Base-by-base conservation (phyloP, 2,888 invertebrate species). In the Epistrophe eligans region DNA sequence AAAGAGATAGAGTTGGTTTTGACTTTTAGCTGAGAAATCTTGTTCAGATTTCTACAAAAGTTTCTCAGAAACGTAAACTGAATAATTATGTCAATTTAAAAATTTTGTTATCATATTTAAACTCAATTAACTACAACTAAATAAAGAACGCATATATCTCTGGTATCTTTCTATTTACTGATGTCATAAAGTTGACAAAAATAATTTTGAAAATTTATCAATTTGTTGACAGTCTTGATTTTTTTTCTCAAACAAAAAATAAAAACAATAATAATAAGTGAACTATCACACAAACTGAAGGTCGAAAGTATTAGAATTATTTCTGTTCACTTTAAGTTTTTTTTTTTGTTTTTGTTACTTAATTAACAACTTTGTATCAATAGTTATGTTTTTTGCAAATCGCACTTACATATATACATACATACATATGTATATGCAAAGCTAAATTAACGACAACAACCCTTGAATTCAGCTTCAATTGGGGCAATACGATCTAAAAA, bases 341-440 rank as follows among this genome's bases (percentile, higher is more conserved):
- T 7, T 32, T 0, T 35, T 35, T 35, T 32, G 7, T 32, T 32
- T 2, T 32, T 32, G 24, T 32, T n/a, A 1, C 13, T 24, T 7
- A 40, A 70, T 70, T 70, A 40, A 70, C 70, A 70, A 28, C n/a
- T n/a, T n/a, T 48, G n/a, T 40, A 70, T 40, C 24, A 55, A 64
- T 45, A 32, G 15, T 15, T n/a, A 32, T 77, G 28, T 58, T 7
- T 50, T 71, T 79, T 58, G 64, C 64, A 45, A 66, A 66, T 62
- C 38, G 10, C 48, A 35, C n/a, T 35, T n/a, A n/a, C n/a, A n/a
- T n/a, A n/a, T n/a, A n/a, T n/a, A n/a, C n/a, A n/a, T n/a, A n/a
- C n/a, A n/a, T n/a, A n/a, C n/a, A n/a, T n/a, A n/a, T n/a, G n/a
- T n/a, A n/a, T 52, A 28, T 52, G 40, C 13, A 66, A 66, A 72